Evolutionary conservation across 37 sponge, comb jelly and placozoan genomes (phyloP).

Genomic region (Aplysina aerophoba): DNA sequence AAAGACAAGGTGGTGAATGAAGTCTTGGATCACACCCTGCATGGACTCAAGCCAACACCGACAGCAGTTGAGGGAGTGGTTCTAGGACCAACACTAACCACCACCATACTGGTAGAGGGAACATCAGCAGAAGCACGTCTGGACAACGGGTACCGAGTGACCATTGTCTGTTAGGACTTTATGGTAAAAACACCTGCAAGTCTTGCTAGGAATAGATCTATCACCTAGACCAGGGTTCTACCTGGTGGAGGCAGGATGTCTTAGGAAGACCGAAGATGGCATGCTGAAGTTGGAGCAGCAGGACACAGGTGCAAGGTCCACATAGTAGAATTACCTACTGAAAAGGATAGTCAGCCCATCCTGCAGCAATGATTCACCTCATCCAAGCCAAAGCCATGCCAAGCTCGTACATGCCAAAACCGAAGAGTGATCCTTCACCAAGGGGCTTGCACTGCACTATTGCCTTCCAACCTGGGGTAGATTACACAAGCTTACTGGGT

Average conservation of each 20-base stretch:
- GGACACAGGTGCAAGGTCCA: neutral
- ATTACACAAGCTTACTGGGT: neutral
- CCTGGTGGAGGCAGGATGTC: neutral
- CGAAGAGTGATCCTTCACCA: neutral
- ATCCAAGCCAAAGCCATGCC: slow-evolving; percentile 21
- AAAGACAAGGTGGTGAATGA: neutral
- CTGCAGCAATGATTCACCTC: neutral
- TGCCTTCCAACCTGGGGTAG: neutral
- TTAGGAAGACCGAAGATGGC: neutral
- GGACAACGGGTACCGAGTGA: slow-evolving; percentile 42
- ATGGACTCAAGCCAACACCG: neutral
- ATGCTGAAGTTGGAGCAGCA: neutral
- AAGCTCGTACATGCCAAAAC: neutral
- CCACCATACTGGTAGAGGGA: slow-evolving; percentile 18
- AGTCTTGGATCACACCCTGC: neutral
- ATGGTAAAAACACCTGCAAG: neutral
- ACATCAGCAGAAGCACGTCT: neutral
- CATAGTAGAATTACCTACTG: neutral
- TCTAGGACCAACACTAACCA: slow-evolving; percentile 6
- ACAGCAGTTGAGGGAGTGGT: neutral
- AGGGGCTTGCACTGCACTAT: neutral
- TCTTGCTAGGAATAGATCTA: neutral
- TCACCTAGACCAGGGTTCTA: neutral
- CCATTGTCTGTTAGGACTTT: slow-evolving; percentile 26
- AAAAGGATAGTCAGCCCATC: neutral